These are phyloP conservation scores for Margaritifera margaritifera DNA, from an alignment of 2,888 invertebrate genomes.

Conservation along the genomic window DNA sequence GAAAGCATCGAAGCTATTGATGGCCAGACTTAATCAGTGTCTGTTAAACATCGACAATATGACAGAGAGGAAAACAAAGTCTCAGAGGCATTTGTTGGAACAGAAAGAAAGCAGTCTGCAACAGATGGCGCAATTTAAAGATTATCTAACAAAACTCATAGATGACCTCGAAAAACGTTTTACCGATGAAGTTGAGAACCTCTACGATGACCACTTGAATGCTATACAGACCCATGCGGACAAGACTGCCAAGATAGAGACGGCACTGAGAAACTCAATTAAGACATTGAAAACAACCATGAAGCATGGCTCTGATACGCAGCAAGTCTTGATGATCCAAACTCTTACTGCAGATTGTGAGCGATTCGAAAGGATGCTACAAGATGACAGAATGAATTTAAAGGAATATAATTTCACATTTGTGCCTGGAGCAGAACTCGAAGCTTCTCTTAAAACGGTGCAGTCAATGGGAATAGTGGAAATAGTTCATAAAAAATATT, in stretches of 20 bases:
- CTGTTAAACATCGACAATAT: conserved; percentile 22
- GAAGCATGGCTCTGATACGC: no score
- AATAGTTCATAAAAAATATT: conserved; percentile 32
- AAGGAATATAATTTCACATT: conserved; percentile 38
- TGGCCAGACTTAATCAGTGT: conserved; percentile 14
- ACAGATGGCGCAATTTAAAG: conserved; percentile 29
- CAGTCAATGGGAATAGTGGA: conserved; percentile 35
- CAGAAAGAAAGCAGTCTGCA: conserved; percentile 25
- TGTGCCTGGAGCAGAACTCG: conserved; percentile 33
- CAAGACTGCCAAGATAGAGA: no score
- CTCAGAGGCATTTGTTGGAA: conserved; percentile 17
- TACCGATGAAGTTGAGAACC: conserved; percentile 28
- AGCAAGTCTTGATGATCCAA: no score
- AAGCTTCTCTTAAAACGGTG: conserved; percentile 25
- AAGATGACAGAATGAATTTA: conserved; percentile 33
- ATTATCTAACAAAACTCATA: conserved; percentile 30
- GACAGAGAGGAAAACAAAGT: conserved; percentile 30
- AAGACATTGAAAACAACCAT: no score
- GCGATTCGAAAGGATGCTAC: conserved; percentile 32
- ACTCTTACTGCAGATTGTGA: conserved; percentile 28
- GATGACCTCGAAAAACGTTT: conserved; percentile 34
- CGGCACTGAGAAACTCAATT: no score
- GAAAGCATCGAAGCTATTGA: conserved; percentile 26
- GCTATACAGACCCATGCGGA: no score
- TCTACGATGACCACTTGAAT: no score